Conservation (phyloP, 2,888 invertebrate genomes). For the Drosophila paracracens region DNA sequence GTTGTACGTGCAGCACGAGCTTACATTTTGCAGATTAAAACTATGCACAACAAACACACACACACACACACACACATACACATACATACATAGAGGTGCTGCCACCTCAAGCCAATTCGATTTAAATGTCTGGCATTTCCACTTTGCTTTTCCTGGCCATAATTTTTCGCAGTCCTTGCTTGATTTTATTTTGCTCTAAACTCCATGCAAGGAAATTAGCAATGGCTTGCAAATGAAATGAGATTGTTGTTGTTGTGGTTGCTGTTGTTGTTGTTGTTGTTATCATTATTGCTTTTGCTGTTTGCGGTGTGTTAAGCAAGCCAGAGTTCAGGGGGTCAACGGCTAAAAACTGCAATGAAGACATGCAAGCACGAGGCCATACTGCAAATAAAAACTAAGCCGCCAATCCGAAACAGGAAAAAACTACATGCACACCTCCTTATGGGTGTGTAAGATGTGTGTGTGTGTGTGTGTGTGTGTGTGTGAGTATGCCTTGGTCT, state of each 20-base stretch:
- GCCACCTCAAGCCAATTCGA: constrained; percentile 78
- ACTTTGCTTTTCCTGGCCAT: constrained; percentile 78
- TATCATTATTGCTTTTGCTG: constrained; percentile 24
- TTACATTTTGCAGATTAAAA: constrained; percentile 77
- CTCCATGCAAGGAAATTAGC: constrained; percentile 30
- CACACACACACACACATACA: constrained; percentile 1
- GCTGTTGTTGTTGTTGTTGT: not conserved
- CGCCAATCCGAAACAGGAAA: constrained; percentile 30
- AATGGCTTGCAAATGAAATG: constrained; percentile 44
- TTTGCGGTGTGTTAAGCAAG: constrained; percentile 73
- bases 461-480: constrained; percentile 1
- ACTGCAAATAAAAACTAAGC: constrained; percentile 60
- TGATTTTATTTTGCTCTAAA: constrained; percentile 13
- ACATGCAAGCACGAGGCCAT: constrained; percentile 58
- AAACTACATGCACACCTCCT: constrained; percentile 17
- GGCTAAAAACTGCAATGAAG: constrained; percentile 62
- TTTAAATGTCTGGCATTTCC: constrained; percentile 79
- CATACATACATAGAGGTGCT: constrained; percentile 8
- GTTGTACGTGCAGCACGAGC: constrained; percentile 70
- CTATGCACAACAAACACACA: constrained; percentile 23
- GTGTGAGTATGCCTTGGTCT: constrained; percentile 20
- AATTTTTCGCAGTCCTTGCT: constrained; percentile 50
- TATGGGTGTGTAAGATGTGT: constrained; percentile 10
- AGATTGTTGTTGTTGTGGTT: constrained; percentile 27
- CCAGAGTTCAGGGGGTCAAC: constrained; percentile 73